These are phyloP conservation scores for Circaetus cinerascens DNA, from an alignment of 2,113 vertebrate genomes.

Conservation along the genomic window DNA sequence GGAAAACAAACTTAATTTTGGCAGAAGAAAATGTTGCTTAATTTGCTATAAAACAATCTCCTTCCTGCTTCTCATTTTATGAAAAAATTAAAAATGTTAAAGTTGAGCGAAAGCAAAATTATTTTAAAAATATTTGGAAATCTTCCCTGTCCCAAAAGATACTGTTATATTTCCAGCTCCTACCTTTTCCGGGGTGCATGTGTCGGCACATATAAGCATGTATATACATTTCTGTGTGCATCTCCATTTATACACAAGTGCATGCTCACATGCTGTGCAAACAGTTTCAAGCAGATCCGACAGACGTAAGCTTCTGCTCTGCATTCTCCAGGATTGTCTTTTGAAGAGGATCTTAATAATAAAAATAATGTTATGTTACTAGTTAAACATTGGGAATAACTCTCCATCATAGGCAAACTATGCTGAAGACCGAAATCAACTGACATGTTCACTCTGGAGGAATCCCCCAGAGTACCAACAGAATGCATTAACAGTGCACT, in stretches of 20 bases:
- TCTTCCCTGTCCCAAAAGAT: neutral
- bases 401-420: neutral
- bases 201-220: neutral
- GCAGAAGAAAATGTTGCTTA: neutral
- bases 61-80: neutral
- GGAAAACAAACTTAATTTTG: neutral
- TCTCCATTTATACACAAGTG: neutral
- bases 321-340: neutral
- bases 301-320: neutral
- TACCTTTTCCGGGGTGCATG: neutral
- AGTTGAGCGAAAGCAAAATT: neutral
- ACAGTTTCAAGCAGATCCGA: neutral
- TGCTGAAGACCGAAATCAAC: neutral
- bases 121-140: neutral
- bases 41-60: neutral
- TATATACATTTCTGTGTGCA: neutral
- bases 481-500: neutral
- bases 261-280: neutral
- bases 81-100: neutral
- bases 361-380: neutral
- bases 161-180: neutral
- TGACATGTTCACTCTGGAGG: neutral
- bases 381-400: slow-evolving; percentile 31
- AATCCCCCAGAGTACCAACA: neutral
- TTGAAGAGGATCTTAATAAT: neutral